Base-by-base conservation (phyloP, 2,113 vertebrate species). In the Ptilorrhoa leucosticta region DNA sequence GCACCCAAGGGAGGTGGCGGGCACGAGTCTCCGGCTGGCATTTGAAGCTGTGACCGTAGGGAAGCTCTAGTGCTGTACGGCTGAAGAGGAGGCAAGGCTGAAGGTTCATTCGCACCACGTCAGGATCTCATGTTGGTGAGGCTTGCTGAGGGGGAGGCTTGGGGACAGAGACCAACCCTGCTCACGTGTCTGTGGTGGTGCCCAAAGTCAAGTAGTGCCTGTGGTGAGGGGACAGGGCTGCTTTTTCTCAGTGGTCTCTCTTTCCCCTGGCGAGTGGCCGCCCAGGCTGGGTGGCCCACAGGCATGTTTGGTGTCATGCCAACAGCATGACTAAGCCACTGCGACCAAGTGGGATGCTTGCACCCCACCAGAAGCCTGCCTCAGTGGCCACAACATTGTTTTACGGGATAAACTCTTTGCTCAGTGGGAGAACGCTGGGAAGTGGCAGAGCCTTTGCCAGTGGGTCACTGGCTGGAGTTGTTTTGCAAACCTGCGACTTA, bases 1-100 rank as follows among this genome's bases (percentile, higher is more conserved):
- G 28, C 35, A 10, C 42, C n/a, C 1, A 0, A 10, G 65, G 48
- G 89, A 35, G 40, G 64, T 31, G 54, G 47, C 0, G 1, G n/a
- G 30, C 4, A 14, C 0, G 8, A 53, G 77, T 58, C 31, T 58
- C 58, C 24, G 11, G 64, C 65, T 33, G 82, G 75, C 35, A 22
- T 39, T 45, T 1, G 23, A 70, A 89, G 78, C 68, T 70, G 60
- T 70, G 75, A 23, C 53, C 1, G 5, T n/a, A 63, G 54, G 57
- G 39, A 63, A 94, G 78, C 56, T 77, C n/a, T n/a, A 7, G 66
- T 13, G 51, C 68, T 50, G 28, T 22, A 21, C 0, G 0, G 58
- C 57, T 57, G 53, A 86, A 64, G 53, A 76, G 30, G 35, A 80
- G 66, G 57, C 3, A 68, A 90, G 64, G 71, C 63, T 65, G 78